phyloP scores from a whole-genome alignment of 2,113 vertebrate species.

The Aptenodytes patagonicus region DNA sequence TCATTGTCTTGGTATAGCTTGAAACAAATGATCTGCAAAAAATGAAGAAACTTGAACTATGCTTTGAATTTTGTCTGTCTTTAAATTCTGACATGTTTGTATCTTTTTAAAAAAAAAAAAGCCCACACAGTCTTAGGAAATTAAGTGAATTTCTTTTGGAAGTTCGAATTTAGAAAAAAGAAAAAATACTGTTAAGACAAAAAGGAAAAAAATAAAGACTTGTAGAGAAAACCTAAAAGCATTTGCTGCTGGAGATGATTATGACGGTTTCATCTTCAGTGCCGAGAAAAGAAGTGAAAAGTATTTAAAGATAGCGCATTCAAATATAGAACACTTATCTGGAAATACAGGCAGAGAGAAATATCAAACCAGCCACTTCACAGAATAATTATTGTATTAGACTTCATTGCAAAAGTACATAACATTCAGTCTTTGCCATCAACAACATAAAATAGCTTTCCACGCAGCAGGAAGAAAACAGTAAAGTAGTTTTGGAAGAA shows the following conservation, averaged over 20 bases:
- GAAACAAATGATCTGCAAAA: not conserved
- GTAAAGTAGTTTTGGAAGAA: constrained; percentile 41
- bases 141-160: not conserved
- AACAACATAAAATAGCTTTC: constrained; percentile 27
- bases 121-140: not conserved
- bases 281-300: not conserved
- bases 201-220: not conserved
- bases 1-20: not conserved
- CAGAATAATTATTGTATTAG: constrained; percentile 48
- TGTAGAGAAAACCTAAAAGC: not conserved
- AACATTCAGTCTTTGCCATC: constrained; percentile 26
- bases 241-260: not conserved
- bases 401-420: not conserved
- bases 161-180: not conserved
- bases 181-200: not conserved
- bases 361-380: constrained; percentile 20
- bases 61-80: not conserved
- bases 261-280: not conserved
- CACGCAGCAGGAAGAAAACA: not conserved
- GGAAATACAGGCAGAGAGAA: constrained; percentile 34
- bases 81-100: not conserved
- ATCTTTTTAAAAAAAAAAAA: not conserved
- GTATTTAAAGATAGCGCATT: constrained; percentile 20
- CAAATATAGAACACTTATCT: constrained; percentile 59
- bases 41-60: not conserved